These are phyloP conservation scores for Cerceris ruficornis DNA, from an alignment of 2,888 invertebrate genomes.

Conservation along the genomic window DNA sequence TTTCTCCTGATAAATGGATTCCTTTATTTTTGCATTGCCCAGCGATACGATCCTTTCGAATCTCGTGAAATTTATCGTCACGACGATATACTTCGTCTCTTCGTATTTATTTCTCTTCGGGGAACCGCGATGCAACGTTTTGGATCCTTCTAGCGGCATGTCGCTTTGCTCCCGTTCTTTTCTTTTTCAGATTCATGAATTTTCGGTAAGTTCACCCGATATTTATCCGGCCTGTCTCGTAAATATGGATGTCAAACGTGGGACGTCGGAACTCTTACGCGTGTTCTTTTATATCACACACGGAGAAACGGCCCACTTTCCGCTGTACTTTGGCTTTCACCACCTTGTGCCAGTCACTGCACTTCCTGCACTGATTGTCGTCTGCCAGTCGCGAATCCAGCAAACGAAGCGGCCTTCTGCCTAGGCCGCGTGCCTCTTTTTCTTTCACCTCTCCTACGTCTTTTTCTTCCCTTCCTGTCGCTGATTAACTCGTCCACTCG, in stretches of 20 bases:
- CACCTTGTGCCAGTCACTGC: conserved; percentile 79
- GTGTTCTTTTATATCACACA: conserved; percentile 64
- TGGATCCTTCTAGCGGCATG: background rate
- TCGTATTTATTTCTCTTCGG: background rate
- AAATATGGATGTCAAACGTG: conserved; percentile 68
- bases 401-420: conserved; percentile 41
- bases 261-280: conserved; percentile 66
- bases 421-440: conserved; percentile 16
- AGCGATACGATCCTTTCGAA: too few relatives aligned
- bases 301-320: conserved; percentile 75
- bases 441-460: conserved; percentile 11
- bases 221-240: conserved; percentile 30
- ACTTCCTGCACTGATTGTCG: conserved; percentile 81
- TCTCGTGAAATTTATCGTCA: too few relatives aligned
- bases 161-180: background rate
- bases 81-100: too few relatives aligned
- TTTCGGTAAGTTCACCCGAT: conserved; percentile 11
- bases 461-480: conserved; percentile 5
- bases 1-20: too few relatives aligned
- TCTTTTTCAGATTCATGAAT: conserved; percentile 10
- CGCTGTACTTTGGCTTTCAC: conserved; percentile 77
- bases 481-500: conserved; percentile 1
- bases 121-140: background rate
- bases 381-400: conserved; percentile 57
- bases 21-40: too few relatives aligned